Evolutionary conservation across 2,888 invertebrate species (phyloP).

Genomic region (Thymelicus lineola): DNA sequence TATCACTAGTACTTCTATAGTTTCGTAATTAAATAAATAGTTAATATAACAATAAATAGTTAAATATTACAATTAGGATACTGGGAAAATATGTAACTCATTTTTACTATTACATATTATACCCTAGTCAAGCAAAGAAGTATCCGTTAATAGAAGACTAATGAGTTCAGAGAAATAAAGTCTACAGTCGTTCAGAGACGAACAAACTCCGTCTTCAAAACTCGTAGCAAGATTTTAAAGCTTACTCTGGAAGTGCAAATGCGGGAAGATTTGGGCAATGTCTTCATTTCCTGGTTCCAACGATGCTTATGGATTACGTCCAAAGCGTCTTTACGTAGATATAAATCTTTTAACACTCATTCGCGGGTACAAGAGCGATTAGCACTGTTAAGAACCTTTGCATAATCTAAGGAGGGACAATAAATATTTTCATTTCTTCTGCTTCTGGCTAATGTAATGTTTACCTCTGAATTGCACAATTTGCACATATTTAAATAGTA

Average conservation of each 20-base stretch:
- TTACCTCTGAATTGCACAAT: too few relatives aligned
- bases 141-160: too few relatives aligned
- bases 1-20: too few relatives aligned
- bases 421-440: slow-evolving; percentile 17
- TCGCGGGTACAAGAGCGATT: slow-evolving; percentile 79
- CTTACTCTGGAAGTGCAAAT: slow-evolving; percentile 22
- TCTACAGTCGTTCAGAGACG: background rate
- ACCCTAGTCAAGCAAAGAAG: too few relatives aligned
- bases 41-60: too few relatives aligned
- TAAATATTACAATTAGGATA: too few relatives aligned
- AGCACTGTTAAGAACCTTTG: slow-evolving; percentile 65
- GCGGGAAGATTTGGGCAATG: slow-evolving; percentile 50
- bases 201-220: background rate
- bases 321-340: slow-evolving; percentile 66
- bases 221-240: slow-evolving; percentile 17
- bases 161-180: too few relatives aligned
- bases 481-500: too few relatives aligned
- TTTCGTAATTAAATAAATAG: too few relatives aligned
- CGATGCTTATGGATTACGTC: slow-evolving; percentile 57
- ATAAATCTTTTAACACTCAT: slow-evolving; percentile 84
- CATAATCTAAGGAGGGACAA: slow-evolving; percentile 64
- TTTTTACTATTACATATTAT: too few relatives aligned
- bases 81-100: too few relatives aligned
- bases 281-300: slow-evolving; percentile 73
- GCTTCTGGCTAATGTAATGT: too few relatives aligned